Percentiles rank a stretch among this genome's conserved stretches.
Evolutionary conservation across 2,797 vertebrate species (phyloP).

Genomic region (Tragopan temminckii): DNA sequence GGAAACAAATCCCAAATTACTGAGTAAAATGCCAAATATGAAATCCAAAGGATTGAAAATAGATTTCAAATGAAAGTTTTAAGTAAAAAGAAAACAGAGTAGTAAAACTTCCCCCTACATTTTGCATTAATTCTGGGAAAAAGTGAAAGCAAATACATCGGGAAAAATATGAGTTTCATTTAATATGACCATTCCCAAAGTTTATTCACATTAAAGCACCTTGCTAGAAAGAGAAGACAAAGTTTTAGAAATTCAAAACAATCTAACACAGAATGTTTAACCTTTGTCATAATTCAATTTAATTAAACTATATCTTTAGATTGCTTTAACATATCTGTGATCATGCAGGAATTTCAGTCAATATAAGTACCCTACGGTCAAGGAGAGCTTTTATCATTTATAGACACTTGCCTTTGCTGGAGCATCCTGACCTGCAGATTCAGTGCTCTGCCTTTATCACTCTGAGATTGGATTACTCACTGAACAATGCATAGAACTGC

Average conservation of each 20-base stretch:
- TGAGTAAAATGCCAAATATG: background rate
- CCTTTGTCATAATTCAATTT: background rate
- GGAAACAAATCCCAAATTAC: background rate
- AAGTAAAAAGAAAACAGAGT: background rate
- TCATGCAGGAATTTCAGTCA: background rate
- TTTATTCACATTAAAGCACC: background rate
- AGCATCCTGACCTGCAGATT: conserved; percentile 5
- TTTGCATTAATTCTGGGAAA: background rate
- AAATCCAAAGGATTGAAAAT: background rate
- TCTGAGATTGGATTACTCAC: conserved; percentile 4
- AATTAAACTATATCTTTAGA: background rate
- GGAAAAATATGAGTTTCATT: background rate
- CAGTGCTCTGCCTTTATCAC: conserved; percentile 11
- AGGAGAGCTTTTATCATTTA: conserved; percentile 21
- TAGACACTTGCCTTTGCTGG: background rate
- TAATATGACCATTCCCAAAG: background rate
- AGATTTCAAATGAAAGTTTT: background rate
- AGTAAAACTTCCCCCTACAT: background rate
- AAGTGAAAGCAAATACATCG: background rate
- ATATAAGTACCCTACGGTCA: background rate
- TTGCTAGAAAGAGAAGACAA: background rate
- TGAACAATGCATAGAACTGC: background rate
- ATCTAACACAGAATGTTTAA: background rate
- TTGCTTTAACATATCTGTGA: background rate
- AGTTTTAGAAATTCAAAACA: background rate